These are phyloP conservation scores for Tigriopus japonicus DNA, from an alignment of 1,140 invertebrate genomes.

Conservation along the genomic window DNA sequence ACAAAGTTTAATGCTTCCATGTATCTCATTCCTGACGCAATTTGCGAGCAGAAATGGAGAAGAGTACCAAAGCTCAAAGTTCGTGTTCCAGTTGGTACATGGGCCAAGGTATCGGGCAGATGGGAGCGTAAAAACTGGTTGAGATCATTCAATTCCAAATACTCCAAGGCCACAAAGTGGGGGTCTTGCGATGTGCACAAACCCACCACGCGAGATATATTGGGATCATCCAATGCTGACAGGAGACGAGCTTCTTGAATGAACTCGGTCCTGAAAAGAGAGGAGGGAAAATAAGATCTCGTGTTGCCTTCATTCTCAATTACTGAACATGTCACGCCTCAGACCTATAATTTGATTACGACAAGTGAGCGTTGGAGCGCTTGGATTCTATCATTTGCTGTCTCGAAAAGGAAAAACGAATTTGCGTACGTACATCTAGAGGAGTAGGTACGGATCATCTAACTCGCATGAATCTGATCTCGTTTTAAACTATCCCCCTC, in stretches of 20 bases:
- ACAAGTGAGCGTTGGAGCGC: too few species aligned
- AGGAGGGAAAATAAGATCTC: too few species aligned
- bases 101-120: slow-evolving; percentile 18
- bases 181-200: slow-evolving; percentile 49
- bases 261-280: slow-evolving; percentile 40
- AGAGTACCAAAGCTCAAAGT: slow-evolving; percentile 36
- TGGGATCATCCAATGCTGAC: slow-evolving; percentile 55
- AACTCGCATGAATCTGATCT: too few species aligned
- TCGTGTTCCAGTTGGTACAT: not conserved
- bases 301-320: too few species aligned
- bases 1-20: slow-evolving; percentile 55
- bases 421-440: too few species aligned
- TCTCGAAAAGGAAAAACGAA: too few species aligned
- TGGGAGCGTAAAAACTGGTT: slow-evolving; percentile 44
- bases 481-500: too few species aligned
- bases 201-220: slow-evolving; percentile 60
- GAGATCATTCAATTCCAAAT: slow-evolving; percentile 60
- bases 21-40: slow-evolving; percentile 65
- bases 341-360: too few species aligned
- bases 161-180: slow-evolving; percentile 62
- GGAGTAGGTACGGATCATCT: too few species aligned
- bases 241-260: slow-evolving; percentile 61
- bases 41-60: slow-evolving; percentile 45
- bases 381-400: too few species aligned
- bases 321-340: too few species aligned